Percentiles rank a stretch among this genome's conserved stretches.
Evolutionary conservation across 1,140 invertebrate species (phyloP).

Genomic region (Heliconius hewitsoni): DNA sequence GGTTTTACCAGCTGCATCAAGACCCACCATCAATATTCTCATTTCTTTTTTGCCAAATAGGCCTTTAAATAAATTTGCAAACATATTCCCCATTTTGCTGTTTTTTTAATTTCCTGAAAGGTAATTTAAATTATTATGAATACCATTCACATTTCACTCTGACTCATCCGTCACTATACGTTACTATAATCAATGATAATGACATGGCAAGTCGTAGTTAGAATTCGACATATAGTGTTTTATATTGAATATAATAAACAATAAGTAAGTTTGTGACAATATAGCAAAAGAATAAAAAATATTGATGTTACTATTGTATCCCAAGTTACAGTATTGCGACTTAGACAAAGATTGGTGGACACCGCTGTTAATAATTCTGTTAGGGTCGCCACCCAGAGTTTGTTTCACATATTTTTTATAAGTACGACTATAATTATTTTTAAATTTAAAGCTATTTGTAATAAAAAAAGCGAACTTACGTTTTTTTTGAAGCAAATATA

Average conservation of each 20-base stretch:
- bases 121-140: constrained; percentile 54
- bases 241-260: not conserved
- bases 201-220: constrained; percentile 75
- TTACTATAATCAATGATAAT: constrained; percentile 80
- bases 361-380: constrained; percentile 69
- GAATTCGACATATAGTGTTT: constrained; percentile 42
- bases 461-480: constrained; percentile 77
- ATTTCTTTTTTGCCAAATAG: constrained; percentile 99
- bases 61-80: constrained; percentile 95
- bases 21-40: constrained; percentile 98
- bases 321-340: constrained; percentile 17
- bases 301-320: not conserved
- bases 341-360: constrained; percentile 63
- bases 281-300: not conserved
- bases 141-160: constrained; percentile 60
- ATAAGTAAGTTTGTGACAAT: not conserved
- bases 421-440: constrained; percentile 16
- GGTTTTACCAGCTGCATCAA: constrained; percentile 99
- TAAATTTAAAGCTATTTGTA: constrained; percentile 14
- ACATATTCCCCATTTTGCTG: constrained; percentile 91
- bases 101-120: constrained; percentile 81
- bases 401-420: constrained; percentile 28
- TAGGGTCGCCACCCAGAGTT: constrained; percentile 44
- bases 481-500: constrained; percentile 83
- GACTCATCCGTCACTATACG: constrained; percentile 74